These are phyloP conservation scores for Rhopilema esculentum DNA, from an alignment of 30 jellyfish, hydroid and myxozoan species.

Conservation along the genomic window DNA sequence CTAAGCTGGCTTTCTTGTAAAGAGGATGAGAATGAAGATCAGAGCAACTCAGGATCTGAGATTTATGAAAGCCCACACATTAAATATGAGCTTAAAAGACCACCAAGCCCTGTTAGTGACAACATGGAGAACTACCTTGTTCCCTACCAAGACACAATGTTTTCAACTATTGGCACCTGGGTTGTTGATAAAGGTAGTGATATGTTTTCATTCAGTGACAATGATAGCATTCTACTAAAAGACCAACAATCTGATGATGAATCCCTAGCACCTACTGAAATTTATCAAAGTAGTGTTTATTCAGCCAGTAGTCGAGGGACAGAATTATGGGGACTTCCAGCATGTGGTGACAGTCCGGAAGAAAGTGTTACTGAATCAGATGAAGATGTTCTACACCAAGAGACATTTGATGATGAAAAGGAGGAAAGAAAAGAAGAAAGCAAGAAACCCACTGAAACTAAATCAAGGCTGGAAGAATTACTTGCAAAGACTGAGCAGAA, in stretches of 20 bases:
- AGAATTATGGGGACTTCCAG: slow-evolving; percentile 49
- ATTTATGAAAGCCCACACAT: slow-evolving; percentile 63
- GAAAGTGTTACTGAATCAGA: slow-evolving; percentile 21
- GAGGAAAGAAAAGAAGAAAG: slow-evolving; percentile 11
- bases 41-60: slow-evolving; percentile 33
- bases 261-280: slow-evolving; percentile 55
- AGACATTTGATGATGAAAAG: not conserved
- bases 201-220: not conserved
- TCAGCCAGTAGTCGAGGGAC: slow-evolving; percentile 37
- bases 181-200: slow-evolving; percentile 34
- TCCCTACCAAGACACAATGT: slow-evolving; percentile 70
- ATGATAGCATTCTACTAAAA: not conserved
- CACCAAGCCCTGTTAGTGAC: slow-evolving; percentile 44
- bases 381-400: not conserved
- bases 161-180: slow-evolving; percentile 66
- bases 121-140: slow-evolving; percentile 73
- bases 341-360: slow-evolving; percentile 59
- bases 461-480: slow-evolving; percentile 28
- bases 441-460: not conserved
- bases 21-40: not conserved
- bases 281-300: slow-evolving; percentile 62
- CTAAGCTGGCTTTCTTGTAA: slow-evolving; percentile 38
- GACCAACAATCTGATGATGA: slow-evolving; percentile 39
- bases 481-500: slow-evolving; percentile 21
- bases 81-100: slow-evolving; percentile 50